Percentiles rank a stretch among this genome's conserved stretches.
These are phyloP conservation scores for Tyto alba DNA, from an alignment of 2,113 vertebrate genomes.

Conservation along the genomic window DNA sequence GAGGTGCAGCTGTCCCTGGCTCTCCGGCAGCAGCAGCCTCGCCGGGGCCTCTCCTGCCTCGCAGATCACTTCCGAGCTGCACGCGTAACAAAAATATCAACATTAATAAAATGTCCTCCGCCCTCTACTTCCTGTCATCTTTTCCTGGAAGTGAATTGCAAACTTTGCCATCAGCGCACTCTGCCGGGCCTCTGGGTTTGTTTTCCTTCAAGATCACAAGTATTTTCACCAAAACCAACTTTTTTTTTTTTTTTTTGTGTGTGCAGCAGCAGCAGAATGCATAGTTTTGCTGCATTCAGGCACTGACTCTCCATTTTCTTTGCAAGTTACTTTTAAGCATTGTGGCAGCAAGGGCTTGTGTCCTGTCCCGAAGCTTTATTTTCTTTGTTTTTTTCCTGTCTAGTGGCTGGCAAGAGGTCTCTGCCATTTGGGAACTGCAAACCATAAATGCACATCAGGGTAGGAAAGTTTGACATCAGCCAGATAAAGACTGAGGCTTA, in stretches of 20 bases:
- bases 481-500: neutral
- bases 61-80: fast-evolving
- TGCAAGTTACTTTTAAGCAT: neutral
- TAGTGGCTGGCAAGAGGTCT: neutral
- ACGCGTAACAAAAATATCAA: fast-evolving
- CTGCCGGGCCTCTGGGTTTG: fast-evolving
- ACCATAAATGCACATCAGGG: neutral
- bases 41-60: neutral
- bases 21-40: neutral
- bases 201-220: neutral
- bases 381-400: too few species aligned
- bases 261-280: too few species aligned
- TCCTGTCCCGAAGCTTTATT: too few species aligned
- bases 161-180: fast-evolving
- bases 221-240: neutral
- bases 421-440: neutral
- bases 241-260: neutral
- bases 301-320: neutral
- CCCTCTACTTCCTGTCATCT: neutral
- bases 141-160: neutral
- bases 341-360: fast-evolving
- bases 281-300: neutral
- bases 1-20: neutral
- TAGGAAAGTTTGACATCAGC: neutral
- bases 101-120: neutral